A percentile compares a stretch with the other conserved stretches of the same genome.
Conservation (phyloP, 2,113 vertebrate genomes). For the Gavia stellata region DNA sequence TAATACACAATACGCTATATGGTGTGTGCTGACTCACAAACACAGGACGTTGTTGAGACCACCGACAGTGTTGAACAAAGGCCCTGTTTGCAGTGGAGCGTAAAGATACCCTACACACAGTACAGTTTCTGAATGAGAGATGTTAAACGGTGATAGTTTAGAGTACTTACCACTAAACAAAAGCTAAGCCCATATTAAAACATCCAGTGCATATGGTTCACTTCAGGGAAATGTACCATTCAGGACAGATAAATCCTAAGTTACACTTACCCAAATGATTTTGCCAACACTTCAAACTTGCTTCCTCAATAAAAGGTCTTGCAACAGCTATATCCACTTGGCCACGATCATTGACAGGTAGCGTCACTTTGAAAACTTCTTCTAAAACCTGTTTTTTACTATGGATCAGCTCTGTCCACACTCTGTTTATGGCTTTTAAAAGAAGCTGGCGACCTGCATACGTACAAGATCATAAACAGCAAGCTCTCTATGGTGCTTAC, state of each 20-base stretch:
- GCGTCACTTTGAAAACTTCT: constrained; percentile 91
- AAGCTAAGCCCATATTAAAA: background rate
- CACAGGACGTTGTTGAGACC: background rate
- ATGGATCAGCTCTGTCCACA: constrained; percentile 97
- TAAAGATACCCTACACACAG: background rate
- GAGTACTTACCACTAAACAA: background rate
- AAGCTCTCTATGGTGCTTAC: background rate
- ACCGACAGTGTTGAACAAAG: background rate
- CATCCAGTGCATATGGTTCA: background rate
- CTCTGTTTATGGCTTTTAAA: constrained; percentile 94
- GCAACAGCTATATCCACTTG: constrained; percentile 90
- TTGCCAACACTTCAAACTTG: constrained; percentile 93
- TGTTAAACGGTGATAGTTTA: background rate
- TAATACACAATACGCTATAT: background rate
- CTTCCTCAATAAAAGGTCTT: constrained; percentile 89
- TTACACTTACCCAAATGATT: constrained; percentile 87
- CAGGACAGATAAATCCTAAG: background rate
- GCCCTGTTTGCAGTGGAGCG: background rate
- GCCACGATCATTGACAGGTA: constrained; percentile 92
- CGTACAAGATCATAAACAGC: background rate
- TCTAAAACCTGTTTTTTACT: constrained; percentile 94
- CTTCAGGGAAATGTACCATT: background rate
- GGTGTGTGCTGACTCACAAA: background rate
- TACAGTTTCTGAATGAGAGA: background rate
- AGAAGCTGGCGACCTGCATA: constrained; percentile 90